Conservation (phyloP, 53 echinoderm and acorn worm genomes). For the Echinometra lucunter region DNA sequence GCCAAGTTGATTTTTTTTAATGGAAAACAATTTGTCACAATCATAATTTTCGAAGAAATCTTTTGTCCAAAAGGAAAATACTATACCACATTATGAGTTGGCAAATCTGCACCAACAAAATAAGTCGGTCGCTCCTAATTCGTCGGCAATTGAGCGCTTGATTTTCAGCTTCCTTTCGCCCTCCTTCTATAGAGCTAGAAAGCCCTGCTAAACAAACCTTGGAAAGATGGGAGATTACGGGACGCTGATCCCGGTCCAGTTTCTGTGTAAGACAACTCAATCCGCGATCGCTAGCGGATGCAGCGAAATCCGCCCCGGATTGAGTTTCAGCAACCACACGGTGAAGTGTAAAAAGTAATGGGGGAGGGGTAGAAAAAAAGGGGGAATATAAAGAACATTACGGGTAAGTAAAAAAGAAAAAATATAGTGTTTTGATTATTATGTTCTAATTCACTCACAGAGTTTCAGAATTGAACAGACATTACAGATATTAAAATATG, state of each 20-base stretch:
- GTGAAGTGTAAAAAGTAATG: conserved; percentile 22
- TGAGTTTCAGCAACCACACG: conserved; percentile 53
- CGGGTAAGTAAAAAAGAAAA: no score
- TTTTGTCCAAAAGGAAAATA: neutral
- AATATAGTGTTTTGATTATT: no score
- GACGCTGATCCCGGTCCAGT: conserved; percentile 56
- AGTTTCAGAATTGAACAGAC: no score
- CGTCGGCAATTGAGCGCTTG: conserved; percentile 19
- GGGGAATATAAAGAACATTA: neutral
- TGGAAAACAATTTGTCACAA: neutral
- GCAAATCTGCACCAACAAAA: conserved; percentile 31
- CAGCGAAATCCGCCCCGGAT: conserved; percentile 66
- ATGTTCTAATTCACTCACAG: no score
- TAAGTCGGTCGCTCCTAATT: conserved; percentile 42
- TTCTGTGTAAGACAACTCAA: conserved; percentile 60
- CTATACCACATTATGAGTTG: conserved; percentile 42
- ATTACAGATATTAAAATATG: no score
- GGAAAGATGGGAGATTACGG: neutral
- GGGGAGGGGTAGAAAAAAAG: neutral
- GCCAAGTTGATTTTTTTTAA: neutral
- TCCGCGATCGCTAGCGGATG: conserved; percentile 47
- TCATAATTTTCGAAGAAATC: neutral
- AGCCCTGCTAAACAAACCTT: neutral
- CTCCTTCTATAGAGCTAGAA: neutral
- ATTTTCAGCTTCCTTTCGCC: neutral